phyloP scores from a whole-genome alignment of 2,888 invertebrate genomes.

The Eueremaeus valkanovi region DNA sequence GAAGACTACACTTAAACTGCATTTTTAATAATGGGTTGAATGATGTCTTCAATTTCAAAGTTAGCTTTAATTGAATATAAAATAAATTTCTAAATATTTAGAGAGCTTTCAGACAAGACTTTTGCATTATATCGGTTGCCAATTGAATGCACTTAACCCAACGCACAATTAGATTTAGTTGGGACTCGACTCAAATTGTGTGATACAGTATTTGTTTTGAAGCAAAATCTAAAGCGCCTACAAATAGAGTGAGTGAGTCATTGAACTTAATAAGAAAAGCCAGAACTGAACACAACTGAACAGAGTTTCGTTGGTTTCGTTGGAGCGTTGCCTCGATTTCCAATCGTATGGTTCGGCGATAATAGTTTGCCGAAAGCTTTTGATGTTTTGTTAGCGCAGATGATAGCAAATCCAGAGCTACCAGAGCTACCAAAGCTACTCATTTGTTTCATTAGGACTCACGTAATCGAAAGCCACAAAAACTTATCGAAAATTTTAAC shows the following conservation, averaged over 20 bases:
- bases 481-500: not conserved
- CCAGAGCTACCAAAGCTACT: constrained; percentile 2
- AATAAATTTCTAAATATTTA: too few relatives aligned
- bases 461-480: not conserved
- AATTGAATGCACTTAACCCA: too few relatives aligned
- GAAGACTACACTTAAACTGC: too few relatives aligned
- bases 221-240: not conserved
- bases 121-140: too few relatives aligned
- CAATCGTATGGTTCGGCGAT: constrained; percentile 33
- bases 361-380: constrained; percentile 31
- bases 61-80: too few relatives aligned
- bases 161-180: too few relatives aligned
- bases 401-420: constrained; percentile 22
- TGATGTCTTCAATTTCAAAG: too few relatives aligned
- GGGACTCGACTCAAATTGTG: too few relatives aligned
- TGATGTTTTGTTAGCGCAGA: constrained; percentile 2
- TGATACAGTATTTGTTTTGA: not conserved
- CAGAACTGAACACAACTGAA: too few relatives aligned
- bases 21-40: too few relatives aligned
- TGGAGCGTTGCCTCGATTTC: constrained; percentile 25
- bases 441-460: constrained; percentile 25
- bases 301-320: not conserved
- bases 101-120: too few relatives aligned
- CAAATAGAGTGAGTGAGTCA: not conserved
- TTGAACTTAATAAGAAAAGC: constrained; percentile 24